A percentile compares a stretch with the other conserved stretches of the same genome.
These are phyloP conservation scores for Leontocebus nigricollis DNA, from an alignment of 2,797 vertebrate genomes.

Conservation along the genomic window DNA sequence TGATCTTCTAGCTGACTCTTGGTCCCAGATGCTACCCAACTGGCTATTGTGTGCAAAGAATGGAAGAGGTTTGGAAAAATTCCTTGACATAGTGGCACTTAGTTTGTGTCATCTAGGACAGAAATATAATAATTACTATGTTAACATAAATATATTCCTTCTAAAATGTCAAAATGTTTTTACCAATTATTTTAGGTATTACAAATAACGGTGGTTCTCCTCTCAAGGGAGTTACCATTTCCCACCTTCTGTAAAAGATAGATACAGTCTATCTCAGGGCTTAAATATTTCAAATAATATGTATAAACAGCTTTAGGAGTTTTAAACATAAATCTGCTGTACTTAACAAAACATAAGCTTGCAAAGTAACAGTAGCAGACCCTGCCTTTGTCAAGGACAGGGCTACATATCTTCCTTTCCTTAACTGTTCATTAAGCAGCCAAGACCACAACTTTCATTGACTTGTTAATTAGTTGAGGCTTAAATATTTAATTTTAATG, in stretches of 20 bases:
- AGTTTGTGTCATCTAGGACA: constrained; percentile 19
- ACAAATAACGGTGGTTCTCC: neutral
- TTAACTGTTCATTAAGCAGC: neutral
- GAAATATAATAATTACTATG: constrained; percentile 44
- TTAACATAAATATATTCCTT: constrained; percentile 54
- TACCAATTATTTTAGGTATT: constrained; percentile 41
- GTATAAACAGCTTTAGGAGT: neutral
- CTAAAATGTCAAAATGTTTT: constrained; percentile 50
- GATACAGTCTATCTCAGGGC: neutral
- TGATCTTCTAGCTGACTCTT: neutral
- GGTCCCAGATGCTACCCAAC: neutral
- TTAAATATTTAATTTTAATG: constrained; percentile 60
- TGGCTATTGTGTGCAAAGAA: neutral
- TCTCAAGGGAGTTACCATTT: neutral
- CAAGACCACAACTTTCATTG: constrained; percentile 5
- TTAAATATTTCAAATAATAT: constrained; percentile 36
- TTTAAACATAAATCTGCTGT: constrained; percentile 41
- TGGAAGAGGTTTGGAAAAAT: constrained; percentile 14
- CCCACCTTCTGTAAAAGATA: neutral
- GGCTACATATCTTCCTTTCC: neutral
- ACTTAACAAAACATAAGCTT: neutral
- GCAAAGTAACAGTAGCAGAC: neutral
- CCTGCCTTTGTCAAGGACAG: constrained; percentile 1
- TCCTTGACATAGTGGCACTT: constrained; percentile 25
- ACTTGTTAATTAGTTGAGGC: constrained; percentile 39